Base-by-base conservation (phyloP, 2,797 vertebrate genomes). In the Helicolenus hilgendorfi region DNA sequence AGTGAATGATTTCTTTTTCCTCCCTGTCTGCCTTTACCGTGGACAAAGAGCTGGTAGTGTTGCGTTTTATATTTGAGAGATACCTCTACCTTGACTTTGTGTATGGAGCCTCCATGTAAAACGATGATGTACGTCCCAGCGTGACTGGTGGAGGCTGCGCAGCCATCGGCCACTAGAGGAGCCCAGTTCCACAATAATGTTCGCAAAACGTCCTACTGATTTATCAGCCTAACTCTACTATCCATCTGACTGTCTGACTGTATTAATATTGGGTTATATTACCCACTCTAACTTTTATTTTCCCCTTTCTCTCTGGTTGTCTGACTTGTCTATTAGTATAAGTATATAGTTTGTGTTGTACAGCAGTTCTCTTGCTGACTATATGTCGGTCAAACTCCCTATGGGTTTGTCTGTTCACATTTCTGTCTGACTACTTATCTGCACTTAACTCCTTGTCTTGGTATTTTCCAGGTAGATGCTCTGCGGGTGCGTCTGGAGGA, bases 401-500 rank as follows among this genome's bases (percentile, higher is more conserved):
- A 2, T 36, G 49, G 35, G 38, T 26, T 36, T 49, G 26, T n/a
- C 58, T 1, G 41, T 59, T 75, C n/a, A 49, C n/a, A 26, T 35
- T 41, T 73, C 4, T 56, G 11, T 59, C 33, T 70, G 26, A 71
- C 36, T 33, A 63, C 55, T 65, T 56, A 49, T 63, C 62, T 62
- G 22, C 13, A 49, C 67, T 58, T 20, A 64, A 49, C n/a, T 11
- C 72, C 11, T 27, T 81, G 7, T 73, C 10, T 36, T 65, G 27
- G 33, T 77, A 27, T 53, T n/a, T 78, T 92, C 8, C 77, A 99
- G 98, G 99, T 99, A 31, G 99, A 99, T 96, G 98, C 99, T 55
- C 95, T 99, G 91, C 97, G 99, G 70, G 97, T 99, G 81, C 98
- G 98, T 78, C 78, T 99, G 77, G 99, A 99, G 93, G 99, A 99